A percentile compares a stretch with the other conserved stretches of the same genome.
These are phyloP conservation scores for Gasterosteus aculeatus DNA, from an alignment of 2,113 vertebrate genomes.

Conservation along the genomic window DNA sequence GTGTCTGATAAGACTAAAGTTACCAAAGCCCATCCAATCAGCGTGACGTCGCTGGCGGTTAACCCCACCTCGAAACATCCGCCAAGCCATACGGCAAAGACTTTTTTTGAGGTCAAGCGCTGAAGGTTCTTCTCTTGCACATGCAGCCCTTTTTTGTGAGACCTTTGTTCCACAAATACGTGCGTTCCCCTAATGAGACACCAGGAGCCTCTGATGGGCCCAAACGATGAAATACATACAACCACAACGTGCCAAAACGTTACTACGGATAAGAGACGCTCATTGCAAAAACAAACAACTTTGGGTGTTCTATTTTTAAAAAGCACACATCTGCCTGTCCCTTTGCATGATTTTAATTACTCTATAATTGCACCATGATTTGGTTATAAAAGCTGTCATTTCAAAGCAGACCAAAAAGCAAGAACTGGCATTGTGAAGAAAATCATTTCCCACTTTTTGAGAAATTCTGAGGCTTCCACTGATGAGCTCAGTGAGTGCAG, in stretches of 20 bases:
- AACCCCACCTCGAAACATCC: no score
- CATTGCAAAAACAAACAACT: neutral
- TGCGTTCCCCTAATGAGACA: slow-evolving; percentile 4
- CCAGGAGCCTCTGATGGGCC: neutral
- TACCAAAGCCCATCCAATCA: neutral
- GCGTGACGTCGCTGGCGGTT: slow-evolving; percentile 10
- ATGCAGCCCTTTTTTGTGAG: neutral
- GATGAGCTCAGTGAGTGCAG: slow-evolving; percentile 29
- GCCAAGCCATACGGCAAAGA: neutral
- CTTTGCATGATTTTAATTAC: neutral
- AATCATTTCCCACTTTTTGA: neutral
- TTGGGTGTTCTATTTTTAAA: neutral
- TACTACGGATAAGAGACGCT: neutral
- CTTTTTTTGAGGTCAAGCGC: slow-evolving; percentile 21
- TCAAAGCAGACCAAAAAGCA: neutral
- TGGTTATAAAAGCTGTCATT: neutral
- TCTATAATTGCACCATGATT: slow-evolving; percentile 10
- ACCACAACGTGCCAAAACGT: neutral
- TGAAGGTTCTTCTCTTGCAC: neutral
- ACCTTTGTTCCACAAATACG: neutral
- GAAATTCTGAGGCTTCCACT: slow-evolving; percentile 7
- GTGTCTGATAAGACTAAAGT: neutral
- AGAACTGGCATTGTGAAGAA: neutral
- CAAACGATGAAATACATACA: neutral
- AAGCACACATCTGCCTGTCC: neutral